phyloP scores from a whole-genome alignment of 2,888 invertebrate genomes.

The Petrolisthes manimaculis region DNA sequence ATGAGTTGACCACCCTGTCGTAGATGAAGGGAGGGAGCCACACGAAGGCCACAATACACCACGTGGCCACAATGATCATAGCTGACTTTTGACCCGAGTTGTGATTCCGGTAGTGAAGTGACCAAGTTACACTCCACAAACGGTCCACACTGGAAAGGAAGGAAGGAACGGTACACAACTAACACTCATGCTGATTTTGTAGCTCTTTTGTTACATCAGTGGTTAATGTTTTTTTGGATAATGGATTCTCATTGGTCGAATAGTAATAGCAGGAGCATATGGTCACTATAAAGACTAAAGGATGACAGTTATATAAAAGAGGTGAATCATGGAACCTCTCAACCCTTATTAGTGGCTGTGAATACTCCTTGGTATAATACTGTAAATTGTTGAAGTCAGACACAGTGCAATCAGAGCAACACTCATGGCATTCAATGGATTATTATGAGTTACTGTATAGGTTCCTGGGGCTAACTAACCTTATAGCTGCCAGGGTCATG shows the following conservation, averaged over 20 bases:
- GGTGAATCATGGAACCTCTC: too few species aligned
- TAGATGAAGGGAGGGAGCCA: constrained; percentile 66
- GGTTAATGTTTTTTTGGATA: not conserved
- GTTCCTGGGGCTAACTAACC: constrained; percentile 40
- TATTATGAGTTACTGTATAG: not conserved
- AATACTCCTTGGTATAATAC: not conserved
- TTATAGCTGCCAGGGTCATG: constrained; percentile 69
- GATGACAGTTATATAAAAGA: too few species aligned
- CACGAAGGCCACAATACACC: constrained; percentile 57
- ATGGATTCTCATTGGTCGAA: not conserved
- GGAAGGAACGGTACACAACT: not conserved
- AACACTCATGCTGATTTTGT: not conserved
- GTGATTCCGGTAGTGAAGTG: constrained; percentile 65
- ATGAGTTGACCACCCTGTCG: constrained; percentile 60
- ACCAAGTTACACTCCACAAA: constrained; percentile 66
- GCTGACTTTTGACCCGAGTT: constrained; percentile 64
- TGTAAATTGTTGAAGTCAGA: too few species aligned
- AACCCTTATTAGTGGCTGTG: not conserved
- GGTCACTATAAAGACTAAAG: not conserved
- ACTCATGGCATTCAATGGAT: not conserved
- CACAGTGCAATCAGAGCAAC: too few species aligned
- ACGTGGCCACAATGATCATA: constrained; percentile 61
- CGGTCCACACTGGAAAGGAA: constrained; percentile 62
- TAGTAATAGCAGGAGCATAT: not conserved
- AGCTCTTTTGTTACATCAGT: too few species aligned